Conservation (phyloP, 2,888 invertebrate species). For the Microctonus aethiopoides region DNA sequence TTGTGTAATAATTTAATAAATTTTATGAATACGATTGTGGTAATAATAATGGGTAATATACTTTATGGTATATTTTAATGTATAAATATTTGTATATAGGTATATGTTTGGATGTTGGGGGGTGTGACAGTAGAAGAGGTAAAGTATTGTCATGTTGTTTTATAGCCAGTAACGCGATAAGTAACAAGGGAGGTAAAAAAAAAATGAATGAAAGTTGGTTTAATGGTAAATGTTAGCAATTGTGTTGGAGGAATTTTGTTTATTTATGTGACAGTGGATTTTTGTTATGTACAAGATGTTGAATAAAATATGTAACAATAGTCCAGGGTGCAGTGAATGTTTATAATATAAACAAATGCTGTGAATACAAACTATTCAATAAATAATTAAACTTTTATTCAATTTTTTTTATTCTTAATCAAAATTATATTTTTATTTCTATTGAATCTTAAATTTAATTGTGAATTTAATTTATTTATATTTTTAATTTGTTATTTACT, state of each 20-base stretch:
- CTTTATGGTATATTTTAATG: constrained; percentile 38
- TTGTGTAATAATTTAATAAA: not conserved
- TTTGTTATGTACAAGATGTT: constrained; percentile 4
- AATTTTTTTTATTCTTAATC: too few species aligned
- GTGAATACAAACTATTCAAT: not conserved
- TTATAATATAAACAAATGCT: not conserved
- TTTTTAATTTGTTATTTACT: too few species aligned
- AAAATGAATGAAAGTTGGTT: constrained; percentile 37
- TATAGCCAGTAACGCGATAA: constrained; percentile 52
- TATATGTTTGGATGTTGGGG: not conserved
- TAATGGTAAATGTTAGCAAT: constrained; percentile 29
- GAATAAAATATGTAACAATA: constrained; percentile 58
- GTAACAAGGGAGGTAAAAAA: constrained; percentile 43
- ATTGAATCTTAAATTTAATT: too few species aligned
- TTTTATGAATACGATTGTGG: not conserved
- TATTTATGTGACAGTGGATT: too few species aligned
- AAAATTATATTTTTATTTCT: too few species aligned
- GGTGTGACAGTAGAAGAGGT: constrained; percentile 37
- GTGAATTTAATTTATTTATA: not conserved
- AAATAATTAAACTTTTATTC: not conserved
- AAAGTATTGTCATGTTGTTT: constrained; percentile 59
- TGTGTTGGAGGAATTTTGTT: constrained; percentile 39
- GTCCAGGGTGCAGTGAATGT: constrained; percentile 60
- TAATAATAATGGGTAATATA: constrained; percentile 59
- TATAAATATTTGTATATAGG: not conserved